Percentiles rank a stretch among this genome's conserved stretches.
These are phyloP conservation scores for Cottus gobio DNA, from an alignment of 2,113 vertebrate species.

Conservation along the genomic window DNA sequence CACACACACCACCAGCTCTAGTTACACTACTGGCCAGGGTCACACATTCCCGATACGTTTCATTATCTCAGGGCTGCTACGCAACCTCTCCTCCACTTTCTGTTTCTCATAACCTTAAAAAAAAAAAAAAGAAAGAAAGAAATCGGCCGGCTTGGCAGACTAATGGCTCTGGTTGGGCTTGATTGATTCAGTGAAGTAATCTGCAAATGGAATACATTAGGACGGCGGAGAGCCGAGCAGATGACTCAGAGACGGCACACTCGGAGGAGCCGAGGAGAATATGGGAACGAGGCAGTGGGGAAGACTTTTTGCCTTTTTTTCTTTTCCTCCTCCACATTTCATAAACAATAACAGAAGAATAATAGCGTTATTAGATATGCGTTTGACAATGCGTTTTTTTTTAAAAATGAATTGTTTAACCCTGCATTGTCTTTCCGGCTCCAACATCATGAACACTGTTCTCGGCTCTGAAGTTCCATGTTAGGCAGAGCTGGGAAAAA, in stretches of 20 bases:
- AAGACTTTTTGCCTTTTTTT: constrained; percentile 41
- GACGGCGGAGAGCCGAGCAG: constrained; percentile 52
- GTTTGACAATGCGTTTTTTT: background rate
- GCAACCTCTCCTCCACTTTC: constrained; percentile 39
- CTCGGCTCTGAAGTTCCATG: constrained; percentile 74
- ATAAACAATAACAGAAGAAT: constrained; percentile 5
- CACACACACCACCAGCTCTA: constrained; percentile 43
- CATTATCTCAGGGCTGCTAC: constrained; percentile 60
- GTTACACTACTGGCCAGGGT: constrained; percentile 65
- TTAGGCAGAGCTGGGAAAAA: constrained; percentile 73
- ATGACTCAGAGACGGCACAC: constrained; percentile 70
- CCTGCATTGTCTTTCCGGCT: background rate
- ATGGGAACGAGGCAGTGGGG: constrained; percentile 38
- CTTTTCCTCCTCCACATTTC: constrained; percentile 29
- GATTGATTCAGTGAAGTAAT: constrained; percentile 81
- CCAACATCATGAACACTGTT: constrained; percentile 2
- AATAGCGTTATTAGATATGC: background rate
- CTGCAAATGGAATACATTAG: constrained; percentile 82
- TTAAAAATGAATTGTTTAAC: background rate
- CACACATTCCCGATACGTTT: constrained; percentile 71
- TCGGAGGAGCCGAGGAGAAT: constrained; percentile 52
- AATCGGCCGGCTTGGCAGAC: constrained; percentile 65
- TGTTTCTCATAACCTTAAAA: constrained; percentile 53
- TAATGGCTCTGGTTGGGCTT: constrained; percentile 76
- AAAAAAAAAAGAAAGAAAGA: constrained; percentile 17